Percentiles rank a stretch among this genome's conserved stretches.
Conservation (phyloP, 2,888 invertebrate genomes). For the Drosophila acutilabella region DNA sequence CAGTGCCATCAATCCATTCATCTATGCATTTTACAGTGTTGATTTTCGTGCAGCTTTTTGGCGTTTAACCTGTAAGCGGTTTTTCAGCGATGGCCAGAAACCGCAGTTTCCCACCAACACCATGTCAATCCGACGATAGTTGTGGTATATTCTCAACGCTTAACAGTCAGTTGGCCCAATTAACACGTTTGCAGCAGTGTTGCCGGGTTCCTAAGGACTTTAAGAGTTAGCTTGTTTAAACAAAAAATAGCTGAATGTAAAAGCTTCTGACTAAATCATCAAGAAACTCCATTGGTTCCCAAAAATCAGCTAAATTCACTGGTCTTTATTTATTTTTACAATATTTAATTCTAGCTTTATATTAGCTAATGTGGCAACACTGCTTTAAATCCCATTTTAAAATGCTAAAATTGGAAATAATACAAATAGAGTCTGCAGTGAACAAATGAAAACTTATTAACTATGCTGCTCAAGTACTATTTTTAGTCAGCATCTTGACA, state of each 20-base stretch:
- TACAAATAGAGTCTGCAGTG: conserved; percentile 1
- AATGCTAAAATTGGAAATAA: conserved; percentile 7
- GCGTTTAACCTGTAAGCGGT: conserved; percentile 88
- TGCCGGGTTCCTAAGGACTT: too few species aligned
- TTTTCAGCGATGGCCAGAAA: conserved; percentile 80
- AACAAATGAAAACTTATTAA: conserved; percentile 22
- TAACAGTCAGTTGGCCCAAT: background rate
- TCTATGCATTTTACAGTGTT: conserved; percentile 95
- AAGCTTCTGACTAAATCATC: too few species aligned
- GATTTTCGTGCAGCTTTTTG: conserved; percentile 95
- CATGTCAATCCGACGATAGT: conserved; percentile 84
- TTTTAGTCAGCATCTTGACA: conserved; percentile 5
- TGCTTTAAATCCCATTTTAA: conserved; percentile 13
- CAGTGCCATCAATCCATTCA: conserved; percentile 95
- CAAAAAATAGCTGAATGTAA: too few species aligned
- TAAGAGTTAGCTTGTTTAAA: too few species aligned
- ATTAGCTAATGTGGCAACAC: background rate
- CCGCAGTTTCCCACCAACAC: conserved; percentile 83
- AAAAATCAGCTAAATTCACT: too few species aligned
- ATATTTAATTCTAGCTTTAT: background rate
- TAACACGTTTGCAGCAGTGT: too few species aligned
- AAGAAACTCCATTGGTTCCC: too few species aligned
- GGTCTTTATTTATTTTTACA: too few species aligned
- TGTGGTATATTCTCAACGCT: conserved; percentile 21
- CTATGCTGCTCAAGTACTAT: conserved; percentile 3